phyloP scores from a whole-genome alignment of 2,888 invertebrate species.

The Tinea semifulvella region DNA sequence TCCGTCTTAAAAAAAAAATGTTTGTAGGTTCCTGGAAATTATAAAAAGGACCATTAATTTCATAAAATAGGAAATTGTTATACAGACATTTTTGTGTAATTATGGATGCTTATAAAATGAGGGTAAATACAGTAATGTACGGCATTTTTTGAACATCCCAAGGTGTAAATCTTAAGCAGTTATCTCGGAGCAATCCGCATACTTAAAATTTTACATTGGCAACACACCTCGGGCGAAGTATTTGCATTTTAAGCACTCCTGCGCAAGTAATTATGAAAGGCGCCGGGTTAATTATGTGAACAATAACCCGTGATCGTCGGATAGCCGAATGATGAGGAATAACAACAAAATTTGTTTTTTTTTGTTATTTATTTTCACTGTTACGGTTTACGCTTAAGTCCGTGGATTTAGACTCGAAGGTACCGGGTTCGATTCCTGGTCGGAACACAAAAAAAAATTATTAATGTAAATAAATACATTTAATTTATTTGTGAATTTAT shows the following conservation, averaged over 20 bases:
- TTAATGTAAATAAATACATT: no score
- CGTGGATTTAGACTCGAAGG: no score
- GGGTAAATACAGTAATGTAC: slow-evolving; percentile 10
- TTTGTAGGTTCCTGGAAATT: no score
- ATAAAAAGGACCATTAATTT: no score
- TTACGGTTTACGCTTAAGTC: no score
- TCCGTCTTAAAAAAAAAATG: no score
- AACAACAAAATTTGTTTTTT: background rate
- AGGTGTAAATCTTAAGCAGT: slow-evolving; percentile 55
- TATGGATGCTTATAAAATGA: background rate
- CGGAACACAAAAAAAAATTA: no score
- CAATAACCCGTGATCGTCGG: slow-evolving; percentile 13
- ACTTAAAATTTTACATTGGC: slow-evolving; percentile 31
- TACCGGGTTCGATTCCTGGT: no score
- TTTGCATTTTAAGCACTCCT: slow-evolving; percentile 50
- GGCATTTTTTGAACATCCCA: slow-evolving; percentile 7
- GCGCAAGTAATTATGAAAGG: slow-evolving; percentile 49
- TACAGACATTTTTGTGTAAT: background rate
- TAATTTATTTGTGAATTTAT: no score
- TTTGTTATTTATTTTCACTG: no score
- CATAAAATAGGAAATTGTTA: no score
- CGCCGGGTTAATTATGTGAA: slow-evolving; percentile 42
- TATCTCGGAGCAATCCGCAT: slow-evolving; percentile 53
- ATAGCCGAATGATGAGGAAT: slow-evolving; percentile 4
- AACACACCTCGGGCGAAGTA: slow-evolving; percentile 50